These are phyloP conservation scores for Ciconia boyciana DNA, from an alignment of 2,113 vertebrate genomes.

Conservation along the genomic window DNA sequence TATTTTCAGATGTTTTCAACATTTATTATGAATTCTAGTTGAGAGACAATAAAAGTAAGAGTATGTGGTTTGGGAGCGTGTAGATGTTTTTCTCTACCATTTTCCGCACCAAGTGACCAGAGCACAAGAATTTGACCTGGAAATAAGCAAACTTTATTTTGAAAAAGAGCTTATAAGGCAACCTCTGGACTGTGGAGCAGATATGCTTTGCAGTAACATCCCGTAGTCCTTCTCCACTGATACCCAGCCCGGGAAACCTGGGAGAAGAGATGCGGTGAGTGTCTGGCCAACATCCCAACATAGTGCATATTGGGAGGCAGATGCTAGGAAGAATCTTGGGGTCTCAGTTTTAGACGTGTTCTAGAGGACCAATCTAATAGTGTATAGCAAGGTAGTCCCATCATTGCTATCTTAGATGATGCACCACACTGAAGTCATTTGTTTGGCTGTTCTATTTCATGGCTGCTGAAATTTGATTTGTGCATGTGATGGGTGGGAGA, in stretches of 20 bases:
- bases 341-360: not conserved
- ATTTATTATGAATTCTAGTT: not conserved
- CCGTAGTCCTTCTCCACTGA: not conserved
- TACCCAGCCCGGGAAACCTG: not conserved
- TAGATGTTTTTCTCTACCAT: not conserved
- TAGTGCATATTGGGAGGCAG: not conserved
- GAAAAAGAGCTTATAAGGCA: not conserved
- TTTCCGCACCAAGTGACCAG: not conserved
- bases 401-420: not conserved
- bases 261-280: not conserved
- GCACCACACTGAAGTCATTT: not conserved
- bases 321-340: not conserved
- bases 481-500: accelerated
- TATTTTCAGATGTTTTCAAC: not conserved
- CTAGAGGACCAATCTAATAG: not conserved
- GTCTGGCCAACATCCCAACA: not conserved
- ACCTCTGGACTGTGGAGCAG: not conserved
- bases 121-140: not conserved
- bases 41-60: not conserved
- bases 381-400: not conserved
- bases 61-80: accelerated
- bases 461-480: not conserved
- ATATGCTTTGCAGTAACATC: not conserved
- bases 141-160: not conserved
- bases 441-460: not conserved